These are phyloP conservation scores for Rutpela maculata DNA, from an alignment of 2,888 invertebrate species.

Conservation along the genomic window DNA sequence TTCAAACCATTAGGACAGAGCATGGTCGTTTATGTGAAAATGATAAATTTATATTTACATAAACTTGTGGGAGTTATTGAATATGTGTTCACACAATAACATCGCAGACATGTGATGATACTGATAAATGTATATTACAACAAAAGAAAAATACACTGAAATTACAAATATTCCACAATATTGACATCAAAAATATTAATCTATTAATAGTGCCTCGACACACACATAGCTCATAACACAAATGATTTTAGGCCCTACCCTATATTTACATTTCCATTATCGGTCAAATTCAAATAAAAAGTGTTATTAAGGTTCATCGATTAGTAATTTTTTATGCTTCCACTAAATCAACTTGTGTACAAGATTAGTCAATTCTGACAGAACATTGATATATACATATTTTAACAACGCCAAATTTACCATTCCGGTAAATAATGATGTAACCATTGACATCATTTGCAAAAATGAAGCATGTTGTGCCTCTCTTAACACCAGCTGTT, in stretches of 20 bases:
- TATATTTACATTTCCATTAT: slow-evolving; percentile 43
- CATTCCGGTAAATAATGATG: slow-evolving; percentile 25
- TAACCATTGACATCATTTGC: slow-evolving; percentile 26
- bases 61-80: no score
- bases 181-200: slow-evolving; percentile 20
- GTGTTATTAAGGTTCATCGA: slow-evolving; percentile 28
- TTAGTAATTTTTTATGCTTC: slow-evolving; percentile 23
- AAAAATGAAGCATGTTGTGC: slow-evolving; percentile 20
- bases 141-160: slow-evolving; percentile 2
- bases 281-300: slow-evolving; percentile 40
- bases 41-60: no score
- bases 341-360: slow-evolving; percentile 20
- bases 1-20: no score
- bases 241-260: slow-evolving; percentile 38
- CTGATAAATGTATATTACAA: background rate
- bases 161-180: slow-evolving; percentile 22
- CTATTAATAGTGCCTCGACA: slow-evolving; percentile 34
- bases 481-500: slow-evolving; percentile 22
- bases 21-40: no score
- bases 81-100: background rate
- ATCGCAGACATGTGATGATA: background rate
- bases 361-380: slow-evolving; percentile 23
- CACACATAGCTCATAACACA: slow-evolving; percentile 27
- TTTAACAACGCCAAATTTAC: background rate
- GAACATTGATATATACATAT: slow-evolving; percentile 28